Evolutionary conservation across 2,888 invertebrate genomes (phyloP).

Genomic region (Macrosoma leucophasiata): DNA sequence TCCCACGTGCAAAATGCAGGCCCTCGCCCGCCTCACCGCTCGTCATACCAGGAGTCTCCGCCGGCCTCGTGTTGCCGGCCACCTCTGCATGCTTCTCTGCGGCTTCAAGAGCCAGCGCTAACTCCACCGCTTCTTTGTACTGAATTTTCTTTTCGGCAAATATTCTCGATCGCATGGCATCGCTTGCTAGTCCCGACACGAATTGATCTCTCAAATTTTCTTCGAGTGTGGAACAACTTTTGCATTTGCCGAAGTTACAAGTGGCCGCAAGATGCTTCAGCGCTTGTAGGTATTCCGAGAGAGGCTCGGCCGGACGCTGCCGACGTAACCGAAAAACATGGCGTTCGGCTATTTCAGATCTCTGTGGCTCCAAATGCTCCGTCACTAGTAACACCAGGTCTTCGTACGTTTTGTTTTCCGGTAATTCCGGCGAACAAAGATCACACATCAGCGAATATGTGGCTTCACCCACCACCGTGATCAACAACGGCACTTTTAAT

Average conservation of each 20-base stretch:
- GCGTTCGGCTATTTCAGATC: conserved; percentile 27
- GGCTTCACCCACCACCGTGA: conserved; percentile 10
- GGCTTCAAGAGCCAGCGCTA: conserved; percentile 15
- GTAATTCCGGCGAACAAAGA: conserved; percentile 21
- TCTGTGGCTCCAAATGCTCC: conserved; percentile 23
- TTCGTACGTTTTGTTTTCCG: conserved; percentile 21
- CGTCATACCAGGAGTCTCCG: conserved; percentile 10
- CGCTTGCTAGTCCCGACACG: conserved; percentile 13
- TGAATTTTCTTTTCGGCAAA: conserved; percentile 10
- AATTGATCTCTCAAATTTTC: conserved; percentile 10
- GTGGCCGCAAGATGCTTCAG: conserved; percentile 24
- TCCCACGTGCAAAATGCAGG: conserved; percentile 6
- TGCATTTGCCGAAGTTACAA: conserved; percentile 26
- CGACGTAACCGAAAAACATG: conserved; percentile 24
- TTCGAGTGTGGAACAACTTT: conserved; percentile 4
- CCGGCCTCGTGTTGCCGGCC: conserved; percentile 2
- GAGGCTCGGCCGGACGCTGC: conserved; percentile 20
- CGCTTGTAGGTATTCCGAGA: conserved; percentile 22
- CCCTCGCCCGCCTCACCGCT: conserved; percentile 14
- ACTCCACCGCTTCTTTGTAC: conserved; percentile 10
- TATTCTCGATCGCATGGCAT: conserved; percentile 13
- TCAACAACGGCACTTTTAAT: conserved; percentile 7
- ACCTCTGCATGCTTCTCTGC: conserved; percentile 14
- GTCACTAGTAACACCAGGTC: conserved; percentile 16
- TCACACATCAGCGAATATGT: conserved; percentile 24